A percentile compares a stretch with the other conserved stretches of the same genome.
These are phyloP conservation scores for Myotis vivesi DNA, from an alignment of 2,797 vertebrate genomes.

Conservation along the genomic window DNA sequence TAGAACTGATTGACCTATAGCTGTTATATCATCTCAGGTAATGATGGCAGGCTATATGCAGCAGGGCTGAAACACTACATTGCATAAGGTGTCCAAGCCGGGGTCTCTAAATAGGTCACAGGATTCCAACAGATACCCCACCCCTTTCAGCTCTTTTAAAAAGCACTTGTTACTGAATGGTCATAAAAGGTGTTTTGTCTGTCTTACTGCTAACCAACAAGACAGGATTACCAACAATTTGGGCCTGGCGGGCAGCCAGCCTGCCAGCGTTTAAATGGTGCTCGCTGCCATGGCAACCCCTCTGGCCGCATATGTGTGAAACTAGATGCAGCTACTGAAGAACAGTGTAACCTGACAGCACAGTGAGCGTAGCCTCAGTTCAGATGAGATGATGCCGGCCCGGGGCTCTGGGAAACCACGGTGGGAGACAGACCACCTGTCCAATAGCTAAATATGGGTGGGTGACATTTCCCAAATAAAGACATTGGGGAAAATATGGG, in stretches of 20 bases:
- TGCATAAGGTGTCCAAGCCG: not conserved
- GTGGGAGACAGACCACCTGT: not conserved
- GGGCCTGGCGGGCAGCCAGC: slow-evolving; percentile 28
- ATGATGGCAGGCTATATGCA: not conserved
- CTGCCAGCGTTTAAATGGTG: not conserved
- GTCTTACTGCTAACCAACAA: not conserved
- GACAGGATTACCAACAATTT: slow-evolving; percentile 24
- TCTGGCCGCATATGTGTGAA: not conserved
- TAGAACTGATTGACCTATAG: not conserved
- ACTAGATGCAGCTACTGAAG: not conserved
- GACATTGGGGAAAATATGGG: not conserved
- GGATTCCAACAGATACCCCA: not conserved
- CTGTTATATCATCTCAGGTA: not conserved
- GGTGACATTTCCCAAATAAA: not conserved
- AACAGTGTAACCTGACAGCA: not conserved
- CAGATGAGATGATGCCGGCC: not conserved
- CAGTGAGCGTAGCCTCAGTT: not conserved
- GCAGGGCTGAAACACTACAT: not conserved
- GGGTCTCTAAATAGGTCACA: slow-evolving; percentile 32
- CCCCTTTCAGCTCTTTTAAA: slow-evolving; percentile 21
- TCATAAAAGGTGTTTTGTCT: slow-evolving; percentile 63
- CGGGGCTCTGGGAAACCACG: not conserved
- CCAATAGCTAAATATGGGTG: not conserved
- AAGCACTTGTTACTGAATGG: slow-evolving; percentile 25
- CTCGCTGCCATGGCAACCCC: not conserved